These are phyloP conservation scores for Chironomus striatipennis DNA, from an alignment of 1,140 invertebrate genomes.

Conservation along the genomic window DNA sequence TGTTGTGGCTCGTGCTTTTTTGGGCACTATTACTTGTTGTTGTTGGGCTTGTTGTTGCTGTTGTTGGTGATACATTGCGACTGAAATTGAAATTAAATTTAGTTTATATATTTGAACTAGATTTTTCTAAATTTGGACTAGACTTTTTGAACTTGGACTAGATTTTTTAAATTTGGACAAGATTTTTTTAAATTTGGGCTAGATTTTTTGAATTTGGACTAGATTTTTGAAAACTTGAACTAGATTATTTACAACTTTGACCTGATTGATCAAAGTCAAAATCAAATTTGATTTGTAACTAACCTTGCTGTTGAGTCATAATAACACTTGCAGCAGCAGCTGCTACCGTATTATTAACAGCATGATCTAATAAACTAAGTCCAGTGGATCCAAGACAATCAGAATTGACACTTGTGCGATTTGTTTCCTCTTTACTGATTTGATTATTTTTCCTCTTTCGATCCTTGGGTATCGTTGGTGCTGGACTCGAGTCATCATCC, in stretches of 20 bases:
- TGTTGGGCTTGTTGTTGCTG: constrained; percentile 18
- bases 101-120: background rate
- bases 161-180: too few relatives aligned
- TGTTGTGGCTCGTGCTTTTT: constrained; percentile 9
- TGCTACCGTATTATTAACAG: background rate
- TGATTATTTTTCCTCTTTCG: constrained; percentile 17
- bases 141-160: too few relatives aligned
- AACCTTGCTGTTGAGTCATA: constrained; percentile 15
- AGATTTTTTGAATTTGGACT: too few relatives aligned
- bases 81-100: background rate
- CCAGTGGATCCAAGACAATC: background rate
- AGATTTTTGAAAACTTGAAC: too few relatives aligned
- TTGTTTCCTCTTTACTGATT: background rate
- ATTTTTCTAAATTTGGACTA: too few relatives aligned
- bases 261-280: too few relatives aligned
- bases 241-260: too few relatives aligned
- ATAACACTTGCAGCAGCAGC: constrained; percentile 17
- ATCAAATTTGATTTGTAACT: background rate
- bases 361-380: constrained; percentile 1
- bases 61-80: background rate
- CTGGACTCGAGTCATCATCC: constrained; percentile 38
- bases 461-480: background rate
- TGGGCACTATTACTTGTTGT: background rate
- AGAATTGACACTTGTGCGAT: constrained; percentile 2
- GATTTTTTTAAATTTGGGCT: too few relatives aligned